These are phyloP conservation scores for Melanchra persicariae DNA, from an alignment of 2,888 invertebrate genomes.

Conservation along the genomic window DNA sequence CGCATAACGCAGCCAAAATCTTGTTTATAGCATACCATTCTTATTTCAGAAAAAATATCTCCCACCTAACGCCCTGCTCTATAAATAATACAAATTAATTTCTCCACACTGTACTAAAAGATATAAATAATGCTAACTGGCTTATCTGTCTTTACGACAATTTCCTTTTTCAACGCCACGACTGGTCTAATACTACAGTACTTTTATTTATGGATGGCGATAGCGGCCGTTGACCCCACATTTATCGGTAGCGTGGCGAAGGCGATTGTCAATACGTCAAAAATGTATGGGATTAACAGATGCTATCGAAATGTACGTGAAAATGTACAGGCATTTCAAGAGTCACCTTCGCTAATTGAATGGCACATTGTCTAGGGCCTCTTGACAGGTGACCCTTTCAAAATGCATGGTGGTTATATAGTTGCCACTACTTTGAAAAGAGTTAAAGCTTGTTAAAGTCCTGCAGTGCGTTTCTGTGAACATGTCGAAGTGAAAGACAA, in stretches of 20 bases:
- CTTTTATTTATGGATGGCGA: background rate
- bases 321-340: no score
- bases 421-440: background rate
- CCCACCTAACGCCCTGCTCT: conserved; percentile 10
- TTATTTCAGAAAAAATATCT: background rate
- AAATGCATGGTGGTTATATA: background rate
- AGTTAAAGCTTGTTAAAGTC: background rate
- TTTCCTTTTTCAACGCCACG: conserved; percentile 66
- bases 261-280: no score
- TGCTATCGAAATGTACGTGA: no score
- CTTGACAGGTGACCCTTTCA: background rate
- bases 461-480: no score
- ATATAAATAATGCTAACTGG: conserved; percentile 57
- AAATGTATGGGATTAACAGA: no score
- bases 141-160: conserved; percentile 58
- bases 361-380: no score
- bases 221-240: background rate
- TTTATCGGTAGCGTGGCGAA: no score
- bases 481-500: no score
- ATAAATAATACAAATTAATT: conserved; percentile 62
- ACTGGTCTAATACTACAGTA: conserved; percentile 61
- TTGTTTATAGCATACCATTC: no score
- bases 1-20: background rate
- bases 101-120: conserved; percentile 57
- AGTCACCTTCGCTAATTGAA: no score